Base-by-base conservation (phyloP, 1,140 invertebrate species). In the Leptinotarsa texana region DNA sequence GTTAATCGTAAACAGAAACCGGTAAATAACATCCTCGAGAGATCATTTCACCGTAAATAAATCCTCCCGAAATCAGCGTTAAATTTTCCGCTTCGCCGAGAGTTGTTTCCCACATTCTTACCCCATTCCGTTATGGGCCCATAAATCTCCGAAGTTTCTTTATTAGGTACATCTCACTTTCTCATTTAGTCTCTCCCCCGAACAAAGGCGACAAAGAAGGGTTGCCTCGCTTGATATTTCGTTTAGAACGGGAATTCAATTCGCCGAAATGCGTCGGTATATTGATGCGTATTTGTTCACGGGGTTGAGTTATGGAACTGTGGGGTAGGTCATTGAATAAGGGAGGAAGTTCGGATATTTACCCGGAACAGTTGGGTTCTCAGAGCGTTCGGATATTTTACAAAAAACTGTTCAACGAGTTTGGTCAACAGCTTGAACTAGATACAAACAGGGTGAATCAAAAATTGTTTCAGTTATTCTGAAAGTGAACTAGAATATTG, bases 151-250 rank as follows among this genome's bases (percentile, higher is more conserved):
- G 51, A 57, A 15, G 15, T 57, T 57, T 18, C 51, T 57, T 57
- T 57, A 57, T 57, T 57, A 57, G 51, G 51, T 57, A 57, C 51
- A 57, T 57, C 51, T 57, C 51, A 57, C 51, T 57, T 57, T 57
- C 51, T 57, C 51, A 57, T 57, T 57, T 57, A 57, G 51, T 18
- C 51, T 18, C 51, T 57, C 51, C 51, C 51, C 51, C 51, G 51
- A 57, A 57, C 51, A 57, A 57, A 57, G 51, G n/a, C 51, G 15
- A 17, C n/a, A 57, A 18, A 57, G n/a, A 57, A 57, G 51, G 51
- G 51, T 57, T 57, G 51, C 15, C 33, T 42, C 51, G 51, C 15
- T 57, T 18, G 51, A 42, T 42, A 42, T 57, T 57, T 57, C 51
- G 15, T 57, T 17, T 57, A 57, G 51, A 57, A 57, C 51, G 51